Evolutionary conservation across 2,888 invertebrate species (phyloP), one percentile per base, ranked within the genome.

Genomic region (Hoplodrina blanda): DNA sequence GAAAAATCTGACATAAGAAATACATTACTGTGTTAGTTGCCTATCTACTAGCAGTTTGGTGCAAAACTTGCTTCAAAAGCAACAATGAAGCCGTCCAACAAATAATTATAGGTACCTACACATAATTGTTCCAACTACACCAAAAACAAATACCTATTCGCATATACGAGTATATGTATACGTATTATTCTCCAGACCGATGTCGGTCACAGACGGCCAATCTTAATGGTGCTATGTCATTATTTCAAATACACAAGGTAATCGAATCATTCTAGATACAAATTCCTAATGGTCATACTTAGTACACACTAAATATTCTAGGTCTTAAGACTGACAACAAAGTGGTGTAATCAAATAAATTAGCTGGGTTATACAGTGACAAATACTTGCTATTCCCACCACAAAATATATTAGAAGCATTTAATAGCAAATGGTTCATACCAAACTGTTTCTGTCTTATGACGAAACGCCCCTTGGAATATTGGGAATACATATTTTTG

Each of bases 291-390:
- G 30, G 11, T 66, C 33, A 20, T 41, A 37, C 33, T 67, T 20
- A 61, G 11, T 41, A 33, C 15, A 15, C 52, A 41, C 33, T 52
- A 56, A 79, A 56, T 56, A 63, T 49, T 78, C n/a, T 50, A 63
- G 46, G 41, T 46, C 56, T 59, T 20, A 41, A 33, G 11, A 50
- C 30, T 19, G 2, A 17, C n/a, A 61, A 37, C 13, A 57, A 61
- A 79, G 63, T 46, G 30, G 41, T 49, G 25, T 30, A 44, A 50
- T 63, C 30, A 60, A 71, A 41, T 60, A 55, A 7, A 62, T 52
- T 50, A 41, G 50, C 7, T 15, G 13, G 20, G 19, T 71, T 25
- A 41, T 61, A 61, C 49, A 52, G 25, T 30, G 46, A 67, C 50
- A 66, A 74, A 73, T 64, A 63, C 17, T 49, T 0, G 44, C 20